Base-by-base conservation (phyloP, 2,113 vertebrate species). In the Esox niger region DNA sequence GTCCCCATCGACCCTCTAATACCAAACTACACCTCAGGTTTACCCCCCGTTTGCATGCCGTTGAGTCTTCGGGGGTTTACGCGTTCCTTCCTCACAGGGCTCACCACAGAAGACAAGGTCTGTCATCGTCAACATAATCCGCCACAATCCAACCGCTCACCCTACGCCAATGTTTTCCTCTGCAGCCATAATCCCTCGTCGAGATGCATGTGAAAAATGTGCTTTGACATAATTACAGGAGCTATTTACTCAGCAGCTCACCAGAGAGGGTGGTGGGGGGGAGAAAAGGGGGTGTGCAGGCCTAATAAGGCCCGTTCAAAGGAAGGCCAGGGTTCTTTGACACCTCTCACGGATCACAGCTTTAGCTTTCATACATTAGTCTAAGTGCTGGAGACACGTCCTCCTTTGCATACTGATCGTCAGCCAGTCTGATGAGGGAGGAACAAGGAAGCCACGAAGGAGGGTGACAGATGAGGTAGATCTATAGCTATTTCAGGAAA, bases 331-430 rank as follows among this genome's bases (percentile, higher is more conserved):
- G 60, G 46, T 29, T 30, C 31, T 63, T 29, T 55, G 47, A 63
- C 68, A 70, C 60, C 47, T 20, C 32, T 63, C 68, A 62, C 10
- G 68, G 59, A 62, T 63, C 68, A 70, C 29, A 62, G 68, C 31
- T 55, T 32, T 23, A 33, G 64, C 47, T 55, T 32, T 62, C 43
- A 62, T 70, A 43, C 68, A 70, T 70, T 63, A 70, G 59, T 46
- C 59, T 32, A 62, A 69, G 60, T 38, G 68, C 59, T 38, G 49
- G 32, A n/a, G 46, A 54, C 25, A 49, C n/a, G 59, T 32, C 21
- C 15, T 20, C 30, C 47, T 54, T 55, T 55, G 59, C 68, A 56
- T 70, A 55, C 21, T 54, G 49, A 63, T 63, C 59, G 56, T 55
- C 33, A 17, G 26, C 15, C 21, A 27, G 3, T n/a, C 8, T 60